Percentiles rank a stretch among this genome's conserved stretches.
phyloP scores from a whole-genome alignment of 2,113 vertebrate species.

The Hyperopisus bebe region DNA sequence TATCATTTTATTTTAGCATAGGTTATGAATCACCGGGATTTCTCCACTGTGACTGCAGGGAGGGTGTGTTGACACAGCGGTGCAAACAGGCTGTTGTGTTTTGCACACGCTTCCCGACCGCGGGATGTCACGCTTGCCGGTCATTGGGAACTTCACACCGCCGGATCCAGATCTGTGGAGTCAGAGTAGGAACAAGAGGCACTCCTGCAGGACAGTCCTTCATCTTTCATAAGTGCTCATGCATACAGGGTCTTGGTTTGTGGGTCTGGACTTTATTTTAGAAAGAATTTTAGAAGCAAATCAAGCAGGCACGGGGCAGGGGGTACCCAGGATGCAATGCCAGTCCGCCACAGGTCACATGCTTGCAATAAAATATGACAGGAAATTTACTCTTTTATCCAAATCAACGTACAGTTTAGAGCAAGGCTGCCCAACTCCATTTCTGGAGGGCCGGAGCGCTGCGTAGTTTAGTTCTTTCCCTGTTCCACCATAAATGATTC shows the following conservation, averaged over 20 bases:
- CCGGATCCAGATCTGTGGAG: background rate
- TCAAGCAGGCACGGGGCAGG: too few relatives aligned
- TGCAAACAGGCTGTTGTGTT: constrained; percentile 46
- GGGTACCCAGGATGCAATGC: background rate
- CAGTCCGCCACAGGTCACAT: background rate
- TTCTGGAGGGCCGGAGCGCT: too few relatives aligned
- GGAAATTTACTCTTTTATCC: background rate
- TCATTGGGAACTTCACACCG: constrained; percentile 25
- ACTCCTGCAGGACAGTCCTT: background rate
- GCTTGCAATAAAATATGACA: background rate
- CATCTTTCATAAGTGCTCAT: background rate
- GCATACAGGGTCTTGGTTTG: background rate
- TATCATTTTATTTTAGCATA: constrained; percentile 28
- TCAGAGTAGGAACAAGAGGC: background rate
- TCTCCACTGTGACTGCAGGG: constrained; percentile 48
- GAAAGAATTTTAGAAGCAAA: too few relatives aligned
- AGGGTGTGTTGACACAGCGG: constrained; percentile 41
- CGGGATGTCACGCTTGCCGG: constrained; percentile 9
- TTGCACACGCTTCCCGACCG: constrained; percentile 50
- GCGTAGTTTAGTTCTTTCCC: too few relatives aligned
- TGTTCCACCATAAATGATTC: too few relatives aligned
- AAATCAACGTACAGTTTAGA: background rate
- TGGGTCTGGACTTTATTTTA: background rate
- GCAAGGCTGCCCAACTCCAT: too few relatives aligned
- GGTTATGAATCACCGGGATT: constrained; percentile 45